Percentiles rank a stretch among this genome's conserved stretches.
Evolutionary conservation across 1,140 invertebrate species (phyloP).

Genomic region (Himalopsyche phryganea): DNA sequence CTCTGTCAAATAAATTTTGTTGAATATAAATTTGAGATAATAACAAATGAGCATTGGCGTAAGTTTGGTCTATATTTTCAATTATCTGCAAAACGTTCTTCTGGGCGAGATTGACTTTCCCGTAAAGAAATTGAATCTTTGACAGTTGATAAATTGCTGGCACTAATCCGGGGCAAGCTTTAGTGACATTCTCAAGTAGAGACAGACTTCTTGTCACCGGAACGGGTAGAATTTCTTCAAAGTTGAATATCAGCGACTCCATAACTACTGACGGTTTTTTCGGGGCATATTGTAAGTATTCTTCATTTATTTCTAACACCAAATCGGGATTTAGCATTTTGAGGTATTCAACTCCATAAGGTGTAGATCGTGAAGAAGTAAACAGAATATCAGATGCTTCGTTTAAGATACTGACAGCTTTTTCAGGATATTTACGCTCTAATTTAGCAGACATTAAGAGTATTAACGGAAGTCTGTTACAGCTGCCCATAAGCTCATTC

Average conservation of each 20-base stretch:
- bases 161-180: constrained; percentile 78
- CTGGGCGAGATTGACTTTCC: constrained; percentile 66
- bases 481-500: constrained; percentile 70
- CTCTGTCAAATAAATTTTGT: constrained; percentile 72
- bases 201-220: constrained; percentile 54
- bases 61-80: constrained; percentile 69
- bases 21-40: constrained; percentile 81
- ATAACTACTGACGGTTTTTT: constrained; percentile 54
- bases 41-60: constrained; percentile 79
- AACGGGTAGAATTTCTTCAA: constrained; percentile 43
- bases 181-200: constrained; percentile 69
- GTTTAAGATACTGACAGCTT: constrained; percentile 63
- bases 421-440: constrained; percentile 55
- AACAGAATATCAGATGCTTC: constrained; percentile 70
- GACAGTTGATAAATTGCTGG: constrained; percentile 72
- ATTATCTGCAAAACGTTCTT: constrained; percentile 68
- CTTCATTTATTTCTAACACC: constrained; percentile 72
- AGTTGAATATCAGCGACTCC: constrained; percentile 43
- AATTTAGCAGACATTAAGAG: constrained; percentile 70
- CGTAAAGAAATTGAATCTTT: constrained; percentile 75
- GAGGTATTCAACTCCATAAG: constrained; percentile 75
- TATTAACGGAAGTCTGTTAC: constrained; percentile 56
- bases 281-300: constrained; percentile 73
- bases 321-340: constrained; percentile 81
- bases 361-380: constrained; percentile 56